Evolutionary conservation across 2,888 invertebrate species (phyloP).

Genomic region (Chymomyza caudatula): DNA sequence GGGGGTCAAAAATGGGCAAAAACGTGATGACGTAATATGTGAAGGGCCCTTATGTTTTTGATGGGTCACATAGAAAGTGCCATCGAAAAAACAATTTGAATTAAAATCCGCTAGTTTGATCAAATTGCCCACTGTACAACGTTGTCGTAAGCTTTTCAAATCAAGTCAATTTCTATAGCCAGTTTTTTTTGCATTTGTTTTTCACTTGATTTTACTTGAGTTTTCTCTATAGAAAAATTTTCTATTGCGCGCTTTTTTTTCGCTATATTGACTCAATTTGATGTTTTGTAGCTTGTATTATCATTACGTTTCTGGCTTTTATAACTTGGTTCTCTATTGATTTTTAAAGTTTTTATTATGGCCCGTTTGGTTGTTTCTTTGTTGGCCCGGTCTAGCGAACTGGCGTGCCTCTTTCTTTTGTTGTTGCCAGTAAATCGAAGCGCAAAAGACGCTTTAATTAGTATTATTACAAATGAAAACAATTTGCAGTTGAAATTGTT

Average conservation of each 20-base stretch:
- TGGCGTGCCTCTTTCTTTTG: slow-evolving; percentile 20
- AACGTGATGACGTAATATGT: too few relatives aligned
- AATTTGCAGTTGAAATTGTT: slow-evolving; percentile 57
- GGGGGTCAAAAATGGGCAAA: too few relatives aligned
- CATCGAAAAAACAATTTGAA: too few relatives aligned
- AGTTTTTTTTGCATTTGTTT: slow-evolving; percentile 16
- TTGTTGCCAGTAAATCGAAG: slow-evolving; percentile 27
- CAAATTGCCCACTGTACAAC: too few relatives aligned
- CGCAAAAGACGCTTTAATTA: slow-evolving; percentile 55
- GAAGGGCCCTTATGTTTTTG: too few relatives aligned
- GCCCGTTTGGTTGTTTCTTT: too few relatives aligned
- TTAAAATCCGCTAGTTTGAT: too few relatives aligned
- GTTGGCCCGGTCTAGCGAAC: neutral
- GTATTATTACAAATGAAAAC: slow-evolving; percentile 65
- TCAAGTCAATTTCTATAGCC: slow-evolving; percentile 33
- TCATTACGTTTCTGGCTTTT: slow-evolving; percentile 40
- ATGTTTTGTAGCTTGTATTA: slow-evolving; percentile 25
- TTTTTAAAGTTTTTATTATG: slow-evolving; percentile 24
- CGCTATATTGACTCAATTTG: slow-evolving; percentile 12
- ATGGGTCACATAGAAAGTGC: too few relatives aligned
- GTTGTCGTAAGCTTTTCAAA: slow-evolving; percentile 1
- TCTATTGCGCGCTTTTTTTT: slow-evolving; percentile 35
- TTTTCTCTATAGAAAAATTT: slow-evolving; percentile 51
- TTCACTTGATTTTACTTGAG: slow-evolving; percentile 32
- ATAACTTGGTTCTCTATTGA: slow-evolving; percentile 45